These are phyloP conservation scores for Chitala chitala DNA, from an alignment of 2,113 vertebrate genomes.

Conservation along the genomic window DNA sequence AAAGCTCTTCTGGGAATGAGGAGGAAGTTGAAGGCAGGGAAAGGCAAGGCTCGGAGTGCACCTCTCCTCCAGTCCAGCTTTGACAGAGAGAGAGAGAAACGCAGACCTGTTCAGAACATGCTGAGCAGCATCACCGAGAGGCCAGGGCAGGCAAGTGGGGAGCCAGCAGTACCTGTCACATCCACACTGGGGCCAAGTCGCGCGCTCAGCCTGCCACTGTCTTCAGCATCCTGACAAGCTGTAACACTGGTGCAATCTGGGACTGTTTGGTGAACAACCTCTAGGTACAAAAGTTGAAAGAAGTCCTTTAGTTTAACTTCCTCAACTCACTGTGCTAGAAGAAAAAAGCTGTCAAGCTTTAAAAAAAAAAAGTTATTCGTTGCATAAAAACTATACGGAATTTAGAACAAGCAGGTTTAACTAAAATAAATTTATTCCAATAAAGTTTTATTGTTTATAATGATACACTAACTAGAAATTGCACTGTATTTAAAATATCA, in stretches of 20 bases:
- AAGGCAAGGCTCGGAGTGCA: background rate
- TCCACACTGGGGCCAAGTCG: slow-evolving; percentile 23
- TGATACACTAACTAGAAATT: background rate
- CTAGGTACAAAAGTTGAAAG: background rate
- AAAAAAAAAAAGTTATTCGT: too few relatives aligned
- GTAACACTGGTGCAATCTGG: background rate
- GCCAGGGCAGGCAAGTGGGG: slow-evolving; percentile 33
- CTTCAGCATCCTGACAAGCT: slow-evolving; percentile 29
- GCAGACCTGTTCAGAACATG: slow-evolving; percentile 50
- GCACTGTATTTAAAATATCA: too few relatives aligned
- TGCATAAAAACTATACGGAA: too few relatives aligned
- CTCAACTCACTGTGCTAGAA: too few relatives aligned
- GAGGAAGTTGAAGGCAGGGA: background rate
- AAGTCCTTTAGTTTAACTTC: too few relatives aligned
- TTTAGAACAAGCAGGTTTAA: too few relatives aligned
- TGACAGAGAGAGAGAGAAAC: slow-evolving; percentile 42
- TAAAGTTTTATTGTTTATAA: too few relatives aligned
- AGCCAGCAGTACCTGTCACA: slow-evolving; percentile 31
- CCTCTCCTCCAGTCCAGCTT: background rate
- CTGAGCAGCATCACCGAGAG: slow-evolving; percentile 51
- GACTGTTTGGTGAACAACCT: background rate
- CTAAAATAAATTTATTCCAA: too few relatives aligned
- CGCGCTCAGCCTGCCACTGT: slow-evolving; percentile 26
- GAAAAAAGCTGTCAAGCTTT: too few relatives aligned
- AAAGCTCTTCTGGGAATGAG: background rate